A percentile compares a stretch with the other conserved stretches of the same genome.
Evolutionary conservation across 1,140 invertebrate genomes (phyloP).

Genomic region (Drosophila lowei): DNA sequence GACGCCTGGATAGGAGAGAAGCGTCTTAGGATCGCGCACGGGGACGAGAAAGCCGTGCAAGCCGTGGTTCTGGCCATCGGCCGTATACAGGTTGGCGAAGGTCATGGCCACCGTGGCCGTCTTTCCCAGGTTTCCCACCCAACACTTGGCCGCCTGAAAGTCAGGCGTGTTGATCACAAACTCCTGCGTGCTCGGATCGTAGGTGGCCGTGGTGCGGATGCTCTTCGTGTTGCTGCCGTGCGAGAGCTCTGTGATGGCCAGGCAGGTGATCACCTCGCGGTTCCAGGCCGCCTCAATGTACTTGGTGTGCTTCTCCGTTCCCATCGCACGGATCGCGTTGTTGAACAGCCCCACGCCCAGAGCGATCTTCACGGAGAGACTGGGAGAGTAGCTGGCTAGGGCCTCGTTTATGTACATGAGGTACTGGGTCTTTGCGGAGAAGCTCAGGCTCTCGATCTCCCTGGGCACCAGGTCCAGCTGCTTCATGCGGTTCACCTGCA

Average conservation of each 20-base stretch:
- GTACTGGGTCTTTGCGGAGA: constrained; percentile 87
- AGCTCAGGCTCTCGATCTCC: constrained; percentile 85
- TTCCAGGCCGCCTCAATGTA: constrained; percentile 88
- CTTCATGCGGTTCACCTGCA: constrained; percentile 86
- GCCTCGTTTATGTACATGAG: constrained; percentile 89
- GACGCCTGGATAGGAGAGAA: constrained; percentile 88
- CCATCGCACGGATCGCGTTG: constrained; percentile 88
- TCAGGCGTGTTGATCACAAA: constrained; percentile 96
- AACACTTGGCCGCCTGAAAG: constrained; percentile 97
- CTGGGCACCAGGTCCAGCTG: constrained; percentile 85
- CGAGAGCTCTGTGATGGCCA: constrained; percentile 95
- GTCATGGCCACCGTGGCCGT: constrained; percentile 93
- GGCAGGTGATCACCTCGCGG: constrained; percentile 90
- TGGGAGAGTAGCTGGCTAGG: constrained; percentile 86
- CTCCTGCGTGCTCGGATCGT: constrained; percentile 89
- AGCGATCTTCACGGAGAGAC: constrained; percentile 88
- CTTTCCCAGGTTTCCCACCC: constrained; percentile 96
- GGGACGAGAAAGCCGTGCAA: constrained; percentile 93
- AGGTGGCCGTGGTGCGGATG: constrained; percentile 95
- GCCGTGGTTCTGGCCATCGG: constrained; percentile 92
- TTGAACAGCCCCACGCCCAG: constrained; percentile 88
- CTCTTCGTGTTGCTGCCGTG: constrained; percentile 97
- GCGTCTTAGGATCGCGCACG: constrained; percentile 90
- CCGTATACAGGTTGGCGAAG: constrained; percentile 92
- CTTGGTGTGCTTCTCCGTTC: constrained; percentile 90